Percentiles rank a stretch among this genome's conserved stretches.
These are phyloP conservation scores for Drosophila prolongata DNA, from an alignment of 2,888 invertebrate genomes.

Conservation along the genomic window DNA sequence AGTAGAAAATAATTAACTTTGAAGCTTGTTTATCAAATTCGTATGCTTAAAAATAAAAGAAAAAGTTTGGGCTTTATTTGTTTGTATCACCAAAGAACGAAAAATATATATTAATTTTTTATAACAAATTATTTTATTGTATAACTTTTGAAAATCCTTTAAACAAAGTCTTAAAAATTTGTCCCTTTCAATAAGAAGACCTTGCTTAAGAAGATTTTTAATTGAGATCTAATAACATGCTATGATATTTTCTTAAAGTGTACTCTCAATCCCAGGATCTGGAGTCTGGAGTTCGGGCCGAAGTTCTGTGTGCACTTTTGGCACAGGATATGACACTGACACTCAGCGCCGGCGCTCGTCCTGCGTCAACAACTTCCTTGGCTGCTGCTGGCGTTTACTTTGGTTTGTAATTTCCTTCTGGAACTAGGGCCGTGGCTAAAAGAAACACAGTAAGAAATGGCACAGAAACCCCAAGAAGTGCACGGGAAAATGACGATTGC, in stretches of 20 bases:
- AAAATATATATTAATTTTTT: too few species aligned
- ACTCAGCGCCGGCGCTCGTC: slow-evolving; percentile 70
- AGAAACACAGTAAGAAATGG: slow-evolving; percentile 60
- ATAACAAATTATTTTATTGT: too few species aligned
- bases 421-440: slow-evolving; percentile 65
- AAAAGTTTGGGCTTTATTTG: too few species aligned
- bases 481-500: slow-evolving; percentile 72
- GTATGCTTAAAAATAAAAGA: too few species aligned
- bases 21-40: too few species aligned
- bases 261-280: background rate
- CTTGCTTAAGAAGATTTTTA: too few species aligned
- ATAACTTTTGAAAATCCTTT: too few species aligned
- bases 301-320: slow-evolving; percentile 71
- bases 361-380: slow-evolving; percentile 77
- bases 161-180: too few species aligned
- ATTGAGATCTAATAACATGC: too few species aligned
- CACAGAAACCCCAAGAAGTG: slow-evolving; percentile 58
- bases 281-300: slow-evolving; percentile 21
- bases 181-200: too few species aligned
- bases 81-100: too few species aligned
- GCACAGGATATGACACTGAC: slow-evolving; percentile 80
- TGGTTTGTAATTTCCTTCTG: slow-evolving; percentile 79
- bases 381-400: slow-evolving; percentile 77
- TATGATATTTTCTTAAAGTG: slow-evolving; percentile 1
- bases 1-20: too few species aligned